These are phyloP conservation scores for Temnothorax ravouxi DNA, from an alignment of 2,888 invertebrate species.

Conservation along the genomic window DNA sequence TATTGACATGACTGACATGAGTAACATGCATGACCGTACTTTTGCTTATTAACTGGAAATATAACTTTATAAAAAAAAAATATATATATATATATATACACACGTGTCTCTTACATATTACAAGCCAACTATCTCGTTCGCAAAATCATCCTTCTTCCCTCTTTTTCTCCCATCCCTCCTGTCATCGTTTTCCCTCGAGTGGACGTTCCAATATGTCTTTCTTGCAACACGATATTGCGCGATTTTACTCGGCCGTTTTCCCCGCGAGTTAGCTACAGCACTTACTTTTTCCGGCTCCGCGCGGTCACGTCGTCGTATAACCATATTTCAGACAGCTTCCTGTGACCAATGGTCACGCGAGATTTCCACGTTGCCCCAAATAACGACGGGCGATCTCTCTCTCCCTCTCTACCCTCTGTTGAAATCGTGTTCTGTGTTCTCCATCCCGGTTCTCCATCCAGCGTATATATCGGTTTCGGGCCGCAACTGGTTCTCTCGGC, in stretches of 20 bases:
- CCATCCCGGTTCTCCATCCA: background rate
- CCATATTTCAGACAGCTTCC: constrained; percentile 21
- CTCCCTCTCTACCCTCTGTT: too few relatives aligned
- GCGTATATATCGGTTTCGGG: background rate
- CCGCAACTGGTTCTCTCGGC: background rate
- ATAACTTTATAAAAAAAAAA: too few relatives aligned
- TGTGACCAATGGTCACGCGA: background rate
- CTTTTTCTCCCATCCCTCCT: background rate
- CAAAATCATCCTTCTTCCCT: background rate
- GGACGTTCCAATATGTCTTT: background rate
- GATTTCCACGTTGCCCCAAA: background rate
- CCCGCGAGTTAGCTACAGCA: background rate
- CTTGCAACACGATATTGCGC: constrained; percentile 7
- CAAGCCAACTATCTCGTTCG: background rate
- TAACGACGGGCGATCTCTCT: background rate
- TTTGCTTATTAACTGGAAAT: too few relatives aligned
- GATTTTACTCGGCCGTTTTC: background rate
- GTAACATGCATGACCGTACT: too few relatives aligned
- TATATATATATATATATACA: too few relatives aligned
- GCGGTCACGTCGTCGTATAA: background rate
- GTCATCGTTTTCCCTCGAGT: background rate
- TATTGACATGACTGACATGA: too few relatives aligned
- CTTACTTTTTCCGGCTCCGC: background rate
- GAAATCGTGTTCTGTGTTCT: background rate
- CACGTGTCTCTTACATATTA: background rate